Evolutionary conservation across 2,797 vertebrate species (phyloP).

Genomic region (Rhinoraja longicauda): DNA sequence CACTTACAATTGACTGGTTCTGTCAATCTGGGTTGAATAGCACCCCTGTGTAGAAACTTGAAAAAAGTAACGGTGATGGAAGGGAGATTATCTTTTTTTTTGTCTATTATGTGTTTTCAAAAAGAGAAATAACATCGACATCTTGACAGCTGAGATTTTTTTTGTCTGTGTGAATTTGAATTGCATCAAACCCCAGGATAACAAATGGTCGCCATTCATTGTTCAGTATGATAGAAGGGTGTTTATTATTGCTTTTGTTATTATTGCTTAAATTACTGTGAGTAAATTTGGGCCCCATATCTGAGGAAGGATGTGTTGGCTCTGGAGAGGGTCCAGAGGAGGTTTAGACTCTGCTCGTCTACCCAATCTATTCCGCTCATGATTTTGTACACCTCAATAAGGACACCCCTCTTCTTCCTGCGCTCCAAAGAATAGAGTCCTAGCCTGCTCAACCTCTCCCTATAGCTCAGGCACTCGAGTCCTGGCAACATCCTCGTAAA

Average conservation of each 20-base stretch:
- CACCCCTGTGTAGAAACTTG: background rate
- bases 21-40: conserved; percentile 2
- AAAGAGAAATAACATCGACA: background rate
- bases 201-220: background rate
- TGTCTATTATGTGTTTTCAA: background rate
- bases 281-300: too few relatives aligned
- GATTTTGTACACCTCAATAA: too few relatives aligned
- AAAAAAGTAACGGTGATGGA: background rate
- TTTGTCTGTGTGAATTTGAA: background rate
- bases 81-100: background rate
- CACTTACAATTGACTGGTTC: conserved; percentile 2
- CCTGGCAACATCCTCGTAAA: too few relatives aligned
- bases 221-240: background rate
- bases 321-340: too few relatives aligned
- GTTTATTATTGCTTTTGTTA: background rate
- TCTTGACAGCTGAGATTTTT: conserved; percentile 3
- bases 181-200: background rate
- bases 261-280: too few relatives aligned
- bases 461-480: too few relatives aligned
- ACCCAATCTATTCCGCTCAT: too few relatives aligned
- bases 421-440: too few relatives aligned
- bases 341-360: too few relatives aligned
- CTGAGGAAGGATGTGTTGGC: too few relatives aligned
- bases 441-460: too few relatives aligned
- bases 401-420: too few relatives aligned